Conservation (phyloP, 1,140 invertebrate species). For the Oncopodura yosiiana region DNA sequence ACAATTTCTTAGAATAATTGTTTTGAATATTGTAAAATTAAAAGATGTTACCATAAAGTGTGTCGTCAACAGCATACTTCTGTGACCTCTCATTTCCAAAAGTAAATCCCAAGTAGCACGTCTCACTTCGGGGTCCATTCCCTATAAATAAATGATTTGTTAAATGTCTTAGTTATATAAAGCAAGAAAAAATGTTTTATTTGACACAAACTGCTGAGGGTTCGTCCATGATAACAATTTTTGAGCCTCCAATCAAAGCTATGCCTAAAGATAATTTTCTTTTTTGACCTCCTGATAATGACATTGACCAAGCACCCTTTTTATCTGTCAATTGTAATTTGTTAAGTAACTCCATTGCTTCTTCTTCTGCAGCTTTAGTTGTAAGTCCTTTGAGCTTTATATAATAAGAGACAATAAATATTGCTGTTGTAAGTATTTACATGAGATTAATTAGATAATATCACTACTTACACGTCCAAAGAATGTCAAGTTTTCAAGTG, state of each 20-base stretch:
- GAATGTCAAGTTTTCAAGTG: constrained; percentile 78
- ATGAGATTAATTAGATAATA: neutral
- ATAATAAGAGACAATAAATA: neutral
- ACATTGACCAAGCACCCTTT: constrained; percentile 53
- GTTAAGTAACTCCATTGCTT: constrained; percentile 7
- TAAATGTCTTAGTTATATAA: no score
- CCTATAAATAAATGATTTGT: no score
- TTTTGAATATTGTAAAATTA: no score
- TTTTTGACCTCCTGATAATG: constrained; percentile 76
- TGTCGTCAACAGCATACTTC: constrained; percentile 85
- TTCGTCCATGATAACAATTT: constrained; percentile 32
- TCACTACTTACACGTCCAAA: constrained; percentile 53
- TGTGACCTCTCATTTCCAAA: constrained; percentile 44
- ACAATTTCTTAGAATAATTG: no score
- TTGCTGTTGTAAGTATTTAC: neutral
- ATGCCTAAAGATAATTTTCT: constrained; percentile 74
- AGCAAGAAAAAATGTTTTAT: no score
- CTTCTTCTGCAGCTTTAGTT: constrained; percentile 6
- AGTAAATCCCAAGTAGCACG: constrained; percentile 49
- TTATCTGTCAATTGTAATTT: constrained; percentile 52
- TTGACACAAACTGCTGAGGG: no score
- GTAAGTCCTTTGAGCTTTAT: constrained; percentile 23
- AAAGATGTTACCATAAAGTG: no score
- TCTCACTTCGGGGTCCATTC: constrained; percentile 53
- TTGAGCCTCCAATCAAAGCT: constrained; percentile 57